Evolutionary conservation across 2,888 invertebrate species (phyloP).

Genomic region (Lamellibrachia satsuma): DNA sequence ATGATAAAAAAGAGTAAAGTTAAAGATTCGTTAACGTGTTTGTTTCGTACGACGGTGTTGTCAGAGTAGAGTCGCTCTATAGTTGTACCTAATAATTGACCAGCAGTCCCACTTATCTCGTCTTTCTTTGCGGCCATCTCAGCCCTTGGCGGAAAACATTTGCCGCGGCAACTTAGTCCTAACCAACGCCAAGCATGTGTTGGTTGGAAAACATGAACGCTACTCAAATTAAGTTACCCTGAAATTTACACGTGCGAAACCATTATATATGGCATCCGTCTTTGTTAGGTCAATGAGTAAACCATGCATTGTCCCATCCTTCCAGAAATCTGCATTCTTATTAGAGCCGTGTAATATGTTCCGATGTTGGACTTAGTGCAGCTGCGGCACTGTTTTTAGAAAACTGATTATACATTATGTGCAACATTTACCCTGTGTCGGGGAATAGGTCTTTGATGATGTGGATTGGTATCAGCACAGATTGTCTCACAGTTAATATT

Average conservation of each 20-base stretch:
- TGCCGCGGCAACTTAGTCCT: background rate
- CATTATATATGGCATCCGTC: background rate
- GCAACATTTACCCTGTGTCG: background rate
- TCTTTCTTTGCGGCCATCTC: background rate
- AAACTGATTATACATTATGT: background rate
- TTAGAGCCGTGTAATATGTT: too few species aligned
- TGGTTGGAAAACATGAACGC: background rate
- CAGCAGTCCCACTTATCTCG: background rate
- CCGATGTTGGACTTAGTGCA: too few species aligned
- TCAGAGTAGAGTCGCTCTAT: background rate
- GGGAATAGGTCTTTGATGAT: background rate
- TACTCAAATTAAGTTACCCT: background rate
- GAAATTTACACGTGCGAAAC: background rate
- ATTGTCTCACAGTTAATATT: background rate
- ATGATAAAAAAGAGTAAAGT: background rate
- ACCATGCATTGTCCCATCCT: background rate
- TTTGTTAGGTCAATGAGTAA: background rate
- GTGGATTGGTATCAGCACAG: background rate
- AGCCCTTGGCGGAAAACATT: background rate
- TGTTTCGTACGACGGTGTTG: background rate
- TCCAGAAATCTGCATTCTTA: too few species aligned
- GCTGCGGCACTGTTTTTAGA: background rate
- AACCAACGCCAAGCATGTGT: background rate
- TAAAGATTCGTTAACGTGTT: background rate
- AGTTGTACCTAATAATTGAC: background rate